Percentiles rank a stretch among this genome's conserved stretches.
These are phyloP conservation scores for Jaculus jaculus DNA, from an alignment of 2,113 vertebrate species.

Conservation along the genomic window DNA sequence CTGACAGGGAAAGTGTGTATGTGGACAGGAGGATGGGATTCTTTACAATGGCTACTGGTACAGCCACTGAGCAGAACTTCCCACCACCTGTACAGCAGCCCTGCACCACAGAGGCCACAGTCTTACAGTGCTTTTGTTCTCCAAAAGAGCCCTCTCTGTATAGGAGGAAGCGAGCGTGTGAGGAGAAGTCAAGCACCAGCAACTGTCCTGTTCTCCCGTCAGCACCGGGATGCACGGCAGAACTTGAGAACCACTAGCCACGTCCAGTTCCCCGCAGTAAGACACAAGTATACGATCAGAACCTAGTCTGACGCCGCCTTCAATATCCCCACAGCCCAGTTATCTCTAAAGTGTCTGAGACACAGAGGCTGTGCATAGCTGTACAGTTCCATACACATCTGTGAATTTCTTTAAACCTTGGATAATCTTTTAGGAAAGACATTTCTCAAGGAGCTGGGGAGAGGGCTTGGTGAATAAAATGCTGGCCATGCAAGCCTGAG, in stretches of 20 bases:
- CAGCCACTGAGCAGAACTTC: neutral
- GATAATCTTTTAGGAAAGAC: neutral
- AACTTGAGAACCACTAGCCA: neutral
- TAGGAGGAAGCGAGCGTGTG: neutral
- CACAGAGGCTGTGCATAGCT: neutral
- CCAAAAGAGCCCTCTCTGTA: neutral
- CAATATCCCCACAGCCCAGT: neutral
- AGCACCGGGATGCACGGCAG: neutral
- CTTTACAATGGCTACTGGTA: neutral
- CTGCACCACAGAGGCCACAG: neutral
- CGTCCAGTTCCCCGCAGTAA: neutral
- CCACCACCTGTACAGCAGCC: neutral
- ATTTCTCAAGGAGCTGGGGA: neutral
- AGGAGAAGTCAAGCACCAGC: neutral
- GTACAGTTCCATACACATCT: neutral
- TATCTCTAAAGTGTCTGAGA: neutral
- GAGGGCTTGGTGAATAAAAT: no score
- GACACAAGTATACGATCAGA: neutral
- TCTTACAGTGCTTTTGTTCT: neutral
- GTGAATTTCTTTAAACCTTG: neutral
- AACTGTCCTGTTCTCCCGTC: accelerated
- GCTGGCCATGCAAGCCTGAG: no score
- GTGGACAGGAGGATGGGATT: neutral
- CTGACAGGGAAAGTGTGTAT: neutral
- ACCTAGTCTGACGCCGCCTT: neutral